Conservation (phyloP, 2,888 invertebrate species). For the Philonicus albiceps region DNA sequence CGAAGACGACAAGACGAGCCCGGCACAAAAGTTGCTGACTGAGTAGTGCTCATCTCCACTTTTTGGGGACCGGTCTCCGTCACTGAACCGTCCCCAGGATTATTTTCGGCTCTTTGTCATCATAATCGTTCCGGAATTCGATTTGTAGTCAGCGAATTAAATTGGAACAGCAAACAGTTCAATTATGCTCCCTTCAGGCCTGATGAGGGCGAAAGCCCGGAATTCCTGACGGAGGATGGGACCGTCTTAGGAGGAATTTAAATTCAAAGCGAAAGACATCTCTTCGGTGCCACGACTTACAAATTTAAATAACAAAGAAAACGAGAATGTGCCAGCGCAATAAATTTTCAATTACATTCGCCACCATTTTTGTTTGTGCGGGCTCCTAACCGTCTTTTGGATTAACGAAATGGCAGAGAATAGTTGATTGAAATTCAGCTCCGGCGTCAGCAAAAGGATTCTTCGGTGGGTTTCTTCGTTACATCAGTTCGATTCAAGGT, state of each 20-base stretch:
- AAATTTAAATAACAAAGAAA: conserved; percentile 38
- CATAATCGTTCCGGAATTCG: conserved; percentile 38
- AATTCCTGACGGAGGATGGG: conserved; percentile 14
- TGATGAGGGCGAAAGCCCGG: neutral
- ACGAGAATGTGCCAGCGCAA: conserved; percentile 34
- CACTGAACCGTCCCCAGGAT: conserved; percentile 12
- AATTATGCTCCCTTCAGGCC: neutral
- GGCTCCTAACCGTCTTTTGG: conserved; percentile 2
- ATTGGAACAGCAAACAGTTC: conserved; percentile 39
- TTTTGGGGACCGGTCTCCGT: neutral
- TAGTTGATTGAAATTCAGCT: conserved; percentile 31
- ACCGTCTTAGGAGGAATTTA: conserved; percentile 35
- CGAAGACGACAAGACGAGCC: neutral
- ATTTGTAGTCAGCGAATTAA: conserved; percentile 41
- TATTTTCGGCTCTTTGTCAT: conserved; percentile 40
- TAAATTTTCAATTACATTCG: conserved; percentile 33
- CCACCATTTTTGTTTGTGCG: conserved; percentile 23
- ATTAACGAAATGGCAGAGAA: conserved; percentile 26
- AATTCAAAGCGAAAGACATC: conserved; percentile 36
- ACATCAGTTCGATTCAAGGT: neutral
- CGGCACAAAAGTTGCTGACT: conserved; percentile 19
- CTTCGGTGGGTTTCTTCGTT: conserved; percentile 5
- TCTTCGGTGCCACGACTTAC: neutral
- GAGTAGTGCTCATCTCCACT: conserved; percentile 13
- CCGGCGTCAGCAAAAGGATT: neutral